These are phyloP conservation scores for Mallotus villosus DNA, from an alignment of 2,797 vertebrate genomes.

Conservation along the genomic window DNA sequence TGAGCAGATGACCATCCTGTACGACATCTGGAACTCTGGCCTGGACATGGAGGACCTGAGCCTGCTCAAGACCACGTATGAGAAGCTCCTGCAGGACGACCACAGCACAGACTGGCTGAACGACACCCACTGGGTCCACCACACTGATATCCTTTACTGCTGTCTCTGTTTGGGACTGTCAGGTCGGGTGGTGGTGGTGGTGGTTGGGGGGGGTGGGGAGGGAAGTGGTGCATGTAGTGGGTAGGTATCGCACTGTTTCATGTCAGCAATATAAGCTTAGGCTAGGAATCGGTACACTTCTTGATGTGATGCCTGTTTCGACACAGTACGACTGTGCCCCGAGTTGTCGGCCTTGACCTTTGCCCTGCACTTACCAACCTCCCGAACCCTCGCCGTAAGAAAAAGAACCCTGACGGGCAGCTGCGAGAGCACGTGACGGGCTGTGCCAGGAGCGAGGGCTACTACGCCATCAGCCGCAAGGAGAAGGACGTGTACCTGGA, in stretches of 20 bases:
- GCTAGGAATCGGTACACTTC: no score
- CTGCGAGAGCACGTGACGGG: slow-evolving; percentile 87
- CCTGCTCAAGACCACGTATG: slow-evolving; percentile 82
- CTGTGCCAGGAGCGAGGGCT: slow-evolving; percentile 89
- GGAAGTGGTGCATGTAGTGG: no score
- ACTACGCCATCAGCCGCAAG: slow-evolving; percentile 91
- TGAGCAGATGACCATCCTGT: slow-evolving; percentile 94
- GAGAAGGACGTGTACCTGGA: slow-evolving; percentile 93
- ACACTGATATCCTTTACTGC: slow-evolving; percentile 87
- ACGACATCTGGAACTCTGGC: slow-evolving; percentile 93
- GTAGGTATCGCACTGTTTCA: no score
- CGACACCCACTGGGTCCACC: slow-evolving; percentile 94
- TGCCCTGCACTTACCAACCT: slow-evolving; percentile 84
- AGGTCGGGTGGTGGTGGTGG: neutral
- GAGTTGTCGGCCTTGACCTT: slow-evolving; percentile 74
- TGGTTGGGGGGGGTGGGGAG: neutral
- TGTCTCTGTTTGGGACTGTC: neutral
- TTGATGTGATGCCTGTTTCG: neutral
- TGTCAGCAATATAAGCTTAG: no score
- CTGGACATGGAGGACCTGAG: slow-evolving; percentile 86
- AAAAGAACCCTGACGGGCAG: slow-evolving; percentile 75
- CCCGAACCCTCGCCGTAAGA: slow-evolving; percentile 85
- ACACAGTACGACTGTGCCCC: neutral
- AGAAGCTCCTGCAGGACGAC: slow-evolving; percentile 86
- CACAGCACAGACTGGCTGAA: slow-evolving; percentile 91